phyloP scores from a whole-genome alignment of 1,140 invertebrate genomes.

The Megalopta genalis region DNA sequence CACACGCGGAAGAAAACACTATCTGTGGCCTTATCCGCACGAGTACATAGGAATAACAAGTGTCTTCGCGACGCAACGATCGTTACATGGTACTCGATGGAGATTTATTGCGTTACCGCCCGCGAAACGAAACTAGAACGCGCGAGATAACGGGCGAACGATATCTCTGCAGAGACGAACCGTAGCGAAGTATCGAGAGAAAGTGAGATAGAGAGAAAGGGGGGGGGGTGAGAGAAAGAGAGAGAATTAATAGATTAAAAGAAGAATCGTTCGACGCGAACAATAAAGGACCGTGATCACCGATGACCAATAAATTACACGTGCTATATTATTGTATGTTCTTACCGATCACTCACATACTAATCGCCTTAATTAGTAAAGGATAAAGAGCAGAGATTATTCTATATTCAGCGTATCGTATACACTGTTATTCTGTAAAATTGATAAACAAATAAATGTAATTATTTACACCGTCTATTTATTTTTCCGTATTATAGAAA shows the following conservation, averaged over 20 bases:
- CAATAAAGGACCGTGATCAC: slow-evolving; percentile 55
- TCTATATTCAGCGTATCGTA: slow-evolving; percentile 75
- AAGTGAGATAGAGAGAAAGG: neutral
- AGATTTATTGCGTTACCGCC: slow-evolving; percentile 42
- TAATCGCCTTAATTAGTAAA: slow-evolving; percentile 77
- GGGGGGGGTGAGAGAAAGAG: neutral
- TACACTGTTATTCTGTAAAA: slow-evolving; percentile 77
- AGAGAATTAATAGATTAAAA: slow-evolving; percentile 17
- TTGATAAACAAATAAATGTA: slow-evolving; percentile 78
- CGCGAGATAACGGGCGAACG: slow-evolving; percentile 29
- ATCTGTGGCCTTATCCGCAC: slow-evolving; percentile 73
- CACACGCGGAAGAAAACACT: slow-evolving; percentile 56
- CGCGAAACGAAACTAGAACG: slow-evolving; percentile 28
- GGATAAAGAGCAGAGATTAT: slow-evolving; percentile 70
- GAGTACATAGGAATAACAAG: slow-evolving; percentile 63
- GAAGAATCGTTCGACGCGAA: slow-evolving; percentile 43
- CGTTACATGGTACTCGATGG: slow-evolving; percentile 57
- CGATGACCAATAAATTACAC: slow-evolving; percentile 70
- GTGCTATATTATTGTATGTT: slow-evolving; percentile 74
- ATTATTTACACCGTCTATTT: slow-evolving; percentile 69
- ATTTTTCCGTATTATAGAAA: neutral
- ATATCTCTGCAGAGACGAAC: neutral
- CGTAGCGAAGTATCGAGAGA: neutral
- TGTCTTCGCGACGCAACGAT: slow-evolving; percentile 64
- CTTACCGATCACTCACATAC: slow-evolving; percentile 74